Evolutionary conservation across 2,888 invertebrate species (phyloP).

Genomic region (Stenolophus ochropezus): DNA sequence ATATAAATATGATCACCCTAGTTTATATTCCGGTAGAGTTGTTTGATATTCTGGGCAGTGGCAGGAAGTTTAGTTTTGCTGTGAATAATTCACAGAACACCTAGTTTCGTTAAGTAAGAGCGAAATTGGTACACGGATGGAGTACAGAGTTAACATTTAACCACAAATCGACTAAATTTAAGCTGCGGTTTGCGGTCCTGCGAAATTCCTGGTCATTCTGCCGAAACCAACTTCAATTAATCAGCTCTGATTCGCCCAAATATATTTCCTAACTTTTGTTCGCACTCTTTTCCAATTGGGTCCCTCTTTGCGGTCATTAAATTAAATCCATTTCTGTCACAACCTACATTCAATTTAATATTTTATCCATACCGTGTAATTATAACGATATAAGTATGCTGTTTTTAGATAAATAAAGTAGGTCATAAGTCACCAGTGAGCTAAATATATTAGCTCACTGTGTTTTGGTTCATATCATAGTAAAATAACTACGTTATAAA

Average conservation of each 20-base stretch:
- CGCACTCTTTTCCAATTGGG: not conserved
- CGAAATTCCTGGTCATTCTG: constrained; percentile 35
- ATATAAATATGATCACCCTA: too few relatives aligned
- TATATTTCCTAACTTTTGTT: not conserved
- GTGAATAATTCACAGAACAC: not conserved
- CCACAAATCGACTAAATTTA: constrained; percentile 45
- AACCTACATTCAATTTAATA: too few relatives aligned
- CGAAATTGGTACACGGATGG: not conserved
- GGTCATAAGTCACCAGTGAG: too few relatives aligned
- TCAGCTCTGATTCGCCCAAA: constrained; percentile 10
- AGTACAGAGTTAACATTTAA: constrained; percentile 26
- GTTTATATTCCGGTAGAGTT: too few relatives aligned
- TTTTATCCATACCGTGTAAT: too few relatives aligned
- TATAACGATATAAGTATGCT: too few relatives aligned
- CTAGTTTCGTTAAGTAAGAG: constrained; percentile 15
- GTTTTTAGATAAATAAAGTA: too few relatives aligned
- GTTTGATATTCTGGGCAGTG: not conserved
- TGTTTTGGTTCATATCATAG: too few relatives aligned
- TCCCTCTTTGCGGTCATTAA: not conserved
- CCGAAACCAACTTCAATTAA: constrained; percentile 29
- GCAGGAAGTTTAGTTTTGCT: not conserved
- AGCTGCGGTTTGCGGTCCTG: constrained; percentile 16
- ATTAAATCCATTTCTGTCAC: too few relatives aligned
- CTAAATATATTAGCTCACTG: too few relatives aligned
- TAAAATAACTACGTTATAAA: too few relatives aligned